Evolutionary conservation across 2,113 vertebrate species (phyloP).

Genomic region (Gallinago paraguaiae): DNA sequence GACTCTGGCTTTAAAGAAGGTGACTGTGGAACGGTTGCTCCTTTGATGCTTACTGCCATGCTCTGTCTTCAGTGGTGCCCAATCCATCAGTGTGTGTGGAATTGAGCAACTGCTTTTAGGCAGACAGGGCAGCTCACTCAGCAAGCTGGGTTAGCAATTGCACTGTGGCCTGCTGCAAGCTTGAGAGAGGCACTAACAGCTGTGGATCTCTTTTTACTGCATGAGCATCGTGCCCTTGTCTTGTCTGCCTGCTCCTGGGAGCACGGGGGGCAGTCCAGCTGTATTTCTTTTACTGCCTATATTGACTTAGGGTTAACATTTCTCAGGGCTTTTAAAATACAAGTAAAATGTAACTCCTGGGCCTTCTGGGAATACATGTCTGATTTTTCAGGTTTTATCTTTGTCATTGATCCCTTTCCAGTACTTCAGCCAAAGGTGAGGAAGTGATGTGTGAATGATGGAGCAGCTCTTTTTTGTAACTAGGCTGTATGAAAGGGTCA

Average conservation of each 20-base stretch:
- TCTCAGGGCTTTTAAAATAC: slow-evolving; percentile 24
- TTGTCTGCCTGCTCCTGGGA: not conserved
- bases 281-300: not conserved
- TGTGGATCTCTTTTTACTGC: not conserved
- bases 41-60: not conserved
- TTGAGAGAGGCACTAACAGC: not conserved
- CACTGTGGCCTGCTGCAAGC: not conserved
- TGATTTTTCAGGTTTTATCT: slow-evolving; percentile 41
- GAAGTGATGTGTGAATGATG: slow-evolving; percentile 14
- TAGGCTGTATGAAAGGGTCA: slow-evolving; percentile 6
- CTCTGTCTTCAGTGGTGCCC: not conserved
- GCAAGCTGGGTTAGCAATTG: not conserved
- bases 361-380: not conserved
- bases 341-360: not conserved
- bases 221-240: not conserved
- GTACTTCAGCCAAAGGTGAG: slow-evolving; percentile 15
- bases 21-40: not conserved
- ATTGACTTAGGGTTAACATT: not conserved
- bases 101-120: not conserved
- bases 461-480: not conserved
- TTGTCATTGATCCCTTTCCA: slow-evolving; percentile 12
- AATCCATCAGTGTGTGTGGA: not conserved
- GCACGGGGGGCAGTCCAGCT: not conserved
- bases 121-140: not conserved
- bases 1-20: not conserved